These are phyloP conservation scores for Coleophora flavipennella DNA, from an alignment of 2,888 invertebrate genomes.

Conservation along the genomic window DNA sequence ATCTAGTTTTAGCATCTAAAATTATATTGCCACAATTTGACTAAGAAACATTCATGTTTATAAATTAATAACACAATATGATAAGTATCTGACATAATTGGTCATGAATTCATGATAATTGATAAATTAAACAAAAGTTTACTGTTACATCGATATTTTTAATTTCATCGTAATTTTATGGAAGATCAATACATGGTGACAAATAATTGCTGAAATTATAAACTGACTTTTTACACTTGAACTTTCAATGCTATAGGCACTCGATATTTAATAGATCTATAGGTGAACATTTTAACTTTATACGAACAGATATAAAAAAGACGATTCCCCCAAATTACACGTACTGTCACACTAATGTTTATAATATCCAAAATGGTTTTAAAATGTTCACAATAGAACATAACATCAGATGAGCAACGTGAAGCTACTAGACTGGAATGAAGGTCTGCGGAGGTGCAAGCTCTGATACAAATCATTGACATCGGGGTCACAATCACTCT, in stretches of 20 bases:
- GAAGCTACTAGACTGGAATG: conserved; percentile 63
- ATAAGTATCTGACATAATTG: conserved; percentile 23
- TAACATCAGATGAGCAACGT: conserved; percentile 48
- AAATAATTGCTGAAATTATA: conserved; percentile 67
- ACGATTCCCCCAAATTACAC: conserved; percentile 56
- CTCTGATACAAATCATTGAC: conserved; percentile 42
- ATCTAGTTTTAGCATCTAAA: too few species aligned
- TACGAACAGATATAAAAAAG: conserved; percentile 66
- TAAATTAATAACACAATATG: conserved; percentile 15
- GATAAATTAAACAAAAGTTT: conserved; percentile 52
- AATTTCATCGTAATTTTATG: conserved; percentile 73
- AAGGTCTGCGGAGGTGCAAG: conserved; percentile 47
- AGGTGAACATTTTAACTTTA: conserved; percentile 63
- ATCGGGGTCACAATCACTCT: conserved; percentile 59
- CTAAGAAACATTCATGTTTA: too few species aligned
- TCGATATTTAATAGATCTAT: conserved; percentile 67
- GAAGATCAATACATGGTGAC: conserved; percentile 73
- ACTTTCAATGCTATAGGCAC: conserved; percentile 71
- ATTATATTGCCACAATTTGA: too few species aligned
- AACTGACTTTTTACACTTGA: conserved; percentile 70
- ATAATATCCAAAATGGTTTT: conserved; percentile 59
- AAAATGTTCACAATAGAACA: conserved; percentile 67
- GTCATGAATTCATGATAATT: too few species aligned
- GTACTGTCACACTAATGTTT: conserved; percentile 54
- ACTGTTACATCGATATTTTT: conserved; percentile 72